Conservation (phyloP, 2,888 invertebrate species). For the Bembecia ichneumoniformis region DNA sequence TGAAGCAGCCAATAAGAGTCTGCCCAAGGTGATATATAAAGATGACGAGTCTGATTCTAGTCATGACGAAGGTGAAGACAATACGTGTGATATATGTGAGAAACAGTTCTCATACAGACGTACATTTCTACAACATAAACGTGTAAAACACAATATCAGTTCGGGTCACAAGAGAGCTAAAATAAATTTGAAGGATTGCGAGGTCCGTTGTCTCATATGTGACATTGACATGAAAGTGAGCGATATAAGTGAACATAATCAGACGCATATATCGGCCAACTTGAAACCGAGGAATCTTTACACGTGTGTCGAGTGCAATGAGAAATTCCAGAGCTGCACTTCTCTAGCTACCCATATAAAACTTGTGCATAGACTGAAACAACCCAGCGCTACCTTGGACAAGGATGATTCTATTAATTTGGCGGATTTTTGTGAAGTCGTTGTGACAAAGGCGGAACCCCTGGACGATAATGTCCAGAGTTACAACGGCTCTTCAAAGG, state of each 20-base stretch:
- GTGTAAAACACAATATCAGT: conserved; percentile 57
- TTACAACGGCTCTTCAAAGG: conserved; percentile 63
- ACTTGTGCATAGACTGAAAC: conserved; percentile 43
- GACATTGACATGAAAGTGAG: conserved; percentile 60
- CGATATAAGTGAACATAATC: conserved; percentile 56
- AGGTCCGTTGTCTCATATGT: conserved; percentile 57
- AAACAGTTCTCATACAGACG: conserved; percentile 61
- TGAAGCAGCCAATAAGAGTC: conserved; percentile 20
- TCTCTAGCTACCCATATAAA: conserved; percentile 56
- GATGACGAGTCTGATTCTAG: conserved; percentile 52
- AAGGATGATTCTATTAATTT: conserved; percentile 27
- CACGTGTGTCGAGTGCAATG: conserved; percentile 54
- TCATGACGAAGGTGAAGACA: conserved; percentile 50
- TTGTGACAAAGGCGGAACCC: conserved; percentile 70
- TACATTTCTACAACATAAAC: conserved; percentile 51
- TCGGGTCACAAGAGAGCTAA: conserved; percentile 56
- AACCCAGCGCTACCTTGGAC: conserved; percentile 30
- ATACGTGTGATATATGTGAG: conserved; percentile 64
- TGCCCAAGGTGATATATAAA: conserved; percentile 26
- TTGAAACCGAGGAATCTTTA: conserved; percentile 60
- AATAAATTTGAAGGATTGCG: conserved; percentile 54
- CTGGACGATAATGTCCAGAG: conserved; percentile 55
- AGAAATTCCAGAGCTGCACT: conserved; percentile 54
- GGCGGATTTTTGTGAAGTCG: conserved; percentile 72
- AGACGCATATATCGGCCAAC: conserved; percentile 47